Evolutionary conservation across 2,113 vertebrate genomes (phyloP), one percentile per base, ranked within the genome.

Genomic region (Gasterosteus aculeatus): DNA sequence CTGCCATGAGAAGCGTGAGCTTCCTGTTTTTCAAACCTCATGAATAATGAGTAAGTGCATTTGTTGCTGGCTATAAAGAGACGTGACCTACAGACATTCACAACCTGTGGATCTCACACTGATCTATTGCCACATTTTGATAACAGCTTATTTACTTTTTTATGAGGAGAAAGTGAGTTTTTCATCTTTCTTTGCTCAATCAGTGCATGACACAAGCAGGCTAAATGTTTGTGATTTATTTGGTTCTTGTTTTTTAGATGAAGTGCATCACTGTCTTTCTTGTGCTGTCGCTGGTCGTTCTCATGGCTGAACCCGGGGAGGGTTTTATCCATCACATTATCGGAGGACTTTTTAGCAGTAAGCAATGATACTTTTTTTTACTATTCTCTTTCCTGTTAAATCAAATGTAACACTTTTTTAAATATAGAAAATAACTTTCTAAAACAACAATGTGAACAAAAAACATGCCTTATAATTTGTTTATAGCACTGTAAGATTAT

Each of bases 231-330:
- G 29, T 10, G 10, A 0, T 39, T 8, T 38, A 19, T 22, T 53
- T 67, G 1, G 3, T n/a, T 29, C 22, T 78, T 35, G 8, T 38
- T 10, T 75, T 60, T 53, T 57, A 88, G 79, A 86, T 86, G 81
- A 84, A 49, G 81, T 26, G 0, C 7, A 31, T 60, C 8, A 1
- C n/a, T 35, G 0, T 86, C 44, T 84, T 84, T n/a, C 75, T 88
- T 1, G 78, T 82, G 57, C 3, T 80, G 75, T 51, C 78, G 1
- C 57, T 88, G 84, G 81, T 86, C 14, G 57, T 84, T 46, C 57
- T 84, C 8, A 80, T 86, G 87, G 84, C 84, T 15, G 82, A 84
- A 38, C 87, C 78, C 1, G 78, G 80, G 3, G 85, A 87, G 2
- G 33, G 62, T 10, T 18, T 54, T 0, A 1, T 62, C 0, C 4